Base-by-base conservation (phyloP, 2,113 vertebrate species). In the Epinephelus lanceolatus region DNA sequence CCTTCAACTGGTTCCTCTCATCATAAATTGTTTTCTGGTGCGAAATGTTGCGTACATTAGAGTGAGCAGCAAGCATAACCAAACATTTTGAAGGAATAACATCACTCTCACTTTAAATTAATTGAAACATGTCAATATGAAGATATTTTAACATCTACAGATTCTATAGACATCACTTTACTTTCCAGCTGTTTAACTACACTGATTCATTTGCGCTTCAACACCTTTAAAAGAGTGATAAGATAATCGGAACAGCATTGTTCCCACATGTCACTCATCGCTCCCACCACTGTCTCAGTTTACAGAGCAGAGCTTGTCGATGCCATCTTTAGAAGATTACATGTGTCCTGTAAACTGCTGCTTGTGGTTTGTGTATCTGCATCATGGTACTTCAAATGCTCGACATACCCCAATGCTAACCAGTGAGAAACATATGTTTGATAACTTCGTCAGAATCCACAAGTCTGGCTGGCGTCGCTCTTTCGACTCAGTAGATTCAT, bases 251-350 rank as follows among this genome's bases (percentile, higher is more conserved):
- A 21, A 25, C 51, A 33, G 65, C 30, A 19, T 75, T 61, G 52
- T 71, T 70, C 56, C 18, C 59, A n/a, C 53, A 3, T 73, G 56
- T 70, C 33, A 72, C 73, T 76, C 33, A 69, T 47, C 23, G 40
- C 56, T 69, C 8, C 25, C 47, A 57, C 25, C 47, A 57, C 77
- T 73, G 66, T 75, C 72, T 82, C 45, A 23, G 66, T 67, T 90
- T 85, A 80, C 86, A 63, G 12, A 83, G 7, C 40, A 71, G 47
- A 30, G 42, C 27, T 30, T 69, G 59, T 59, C 80, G 81, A 80
- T 80, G 42, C 17, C 60, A 76, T 91, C 76, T 83, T 59, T 21
- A 45, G 10, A 12, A 47, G 71, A 75, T 75, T 67, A 79, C 45
- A 55, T 78, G 12, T 70, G 37, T 42, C 19, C 33, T 21, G 25